Evolutionary conservation across 1,140 invertebrate species (phyloP).

Genomic region (Campoletis sonorensis): DNA sequence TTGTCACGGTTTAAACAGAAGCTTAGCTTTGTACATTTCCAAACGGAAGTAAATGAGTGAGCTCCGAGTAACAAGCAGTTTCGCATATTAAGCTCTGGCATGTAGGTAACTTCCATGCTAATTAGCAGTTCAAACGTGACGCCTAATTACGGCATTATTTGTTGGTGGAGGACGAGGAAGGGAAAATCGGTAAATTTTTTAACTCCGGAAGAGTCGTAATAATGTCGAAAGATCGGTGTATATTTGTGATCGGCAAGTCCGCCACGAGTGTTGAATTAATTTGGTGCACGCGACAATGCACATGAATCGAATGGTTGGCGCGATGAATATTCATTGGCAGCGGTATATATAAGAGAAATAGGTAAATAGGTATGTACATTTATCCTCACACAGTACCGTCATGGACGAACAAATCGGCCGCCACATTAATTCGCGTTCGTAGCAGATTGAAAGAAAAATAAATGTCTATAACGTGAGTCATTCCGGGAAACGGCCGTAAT

Average conservation of each 20-base stretch:
- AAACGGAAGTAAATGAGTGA: conserved; percentile 1
- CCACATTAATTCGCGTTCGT: conserved; percentile 9
- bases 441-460: conserved; percentile 6
- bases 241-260: background rate
- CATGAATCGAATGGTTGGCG: background rate
- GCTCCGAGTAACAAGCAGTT: background rate
- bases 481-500: conserved; percentile 7
- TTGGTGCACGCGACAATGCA: conserved; percentile 9
- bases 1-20: background rate
- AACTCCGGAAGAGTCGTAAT: conserved; percentile 19
- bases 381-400: background rate
- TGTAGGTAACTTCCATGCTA: conserved; percentile 39
- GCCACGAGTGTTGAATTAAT: conserved; percentile 10
- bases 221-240: background rate
- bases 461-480: background rate
- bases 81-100: conserved; percentile 42
- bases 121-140: conserved; percentile 50
- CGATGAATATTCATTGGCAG: background rate
- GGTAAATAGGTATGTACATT: conserved; percentile 13
- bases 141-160: conserved; percentile 41
- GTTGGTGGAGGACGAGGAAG: background rate
- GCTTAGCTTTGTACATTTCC: background rate
- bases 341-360: background rate
- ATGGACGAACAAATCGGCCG: conserved; percentile 22
- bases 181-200: background rate